Conservation (phyloP, 2,888 invertebrate species). For the Leucophora obtusa region DNA sequence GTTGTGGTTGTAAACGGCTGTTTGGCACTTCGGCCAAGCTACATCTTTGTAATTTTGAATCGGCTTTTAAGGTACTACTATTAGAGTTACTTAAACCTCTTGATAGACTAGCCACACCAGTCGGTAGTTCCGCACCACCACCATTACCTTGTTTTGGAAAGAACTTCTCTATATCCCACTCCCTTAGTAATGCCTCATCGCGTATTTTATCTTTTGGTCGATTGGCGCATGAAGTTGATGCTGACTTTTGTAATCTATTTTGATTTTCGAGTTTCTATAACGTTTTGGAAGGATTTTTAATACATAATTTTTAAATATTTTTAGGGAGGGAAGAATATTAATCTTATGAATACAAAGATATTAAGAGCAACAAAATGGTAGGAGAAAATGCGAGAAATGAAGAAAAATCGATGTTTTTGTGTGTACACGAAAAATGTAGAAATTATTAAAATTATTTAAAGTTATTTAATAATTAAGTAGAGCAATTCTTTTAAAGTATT, state of each 20-base stretch:
- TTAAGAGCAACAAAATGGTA: constrained; percentile 42
- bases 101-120: constrained; percentile 69
- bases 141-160: constrained; percentile 80
- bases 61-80: constrained; percentile 78
- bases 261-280: constrained; percentile 76
- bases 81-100: constrained; percentile 70
- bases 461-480: no score
- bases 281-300: constrained; percentile 25
- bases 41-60: constrained; percentile 71
- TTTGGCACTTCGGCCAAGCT: constrained; percentile 60
- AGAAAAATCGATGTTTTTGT: constrained; percentile 8
- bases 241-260: constrained; percentile 74
- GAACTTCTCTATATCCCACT: constrained; percentile 93
- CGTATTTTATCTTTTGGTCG: constrained; percentile 73
- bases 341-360: constrained; percentile 33
- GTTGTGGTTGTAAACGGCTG: constrained; percentile 62
- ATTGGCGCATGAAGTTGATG: constrained; percentile 75
- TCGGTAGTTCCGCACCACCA: constrained; percentile 23
- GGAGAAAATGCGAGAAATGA: constrained; percentile 25
- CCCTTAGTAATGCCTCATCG: constrained; percentile 89
- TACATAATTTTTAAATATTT: constrained; percentile 23
- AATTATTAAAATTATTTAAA: not conserved
- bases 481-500: no score
- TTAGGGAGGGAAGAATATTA: constrained; percentile 44
- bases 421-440: not conserved